phyloP scores from a whole-genome alignment of 2,797 vertebrate species.

The Cephalopachus bancanus region DNA sequence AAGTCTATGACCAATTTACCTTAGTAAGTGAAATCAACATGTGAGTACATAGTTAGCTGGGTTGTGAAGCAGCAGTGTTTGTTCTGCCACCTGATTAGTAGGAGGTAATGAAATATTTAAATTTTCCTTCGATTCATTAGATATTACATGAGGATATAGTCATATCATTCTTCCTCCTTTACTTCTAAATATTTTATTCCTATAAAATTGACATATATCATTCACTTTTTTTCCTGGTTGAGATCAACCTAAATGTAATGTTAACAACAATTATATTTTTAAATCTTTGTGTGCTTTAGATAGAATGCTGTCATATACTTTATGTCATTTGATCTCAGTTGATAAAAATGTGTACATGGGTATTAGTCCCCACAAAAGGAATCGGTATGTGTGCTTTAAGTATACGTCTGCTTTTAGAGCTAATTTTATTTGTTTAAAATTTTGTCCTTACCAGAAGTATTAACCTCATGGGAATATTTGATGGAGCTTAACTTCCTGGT shows the following conservation, averaged over 20 bases:
- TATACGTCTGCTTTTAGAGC: slow-evolving; percentile 63
- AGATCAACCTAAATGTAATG: slow-evolving; percentile 30
- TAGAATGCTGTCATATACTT: slow-evolving; percentile 30
- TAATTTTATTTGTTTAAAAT: slow-evolving; percentile 71
- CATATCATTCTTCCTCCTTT: neutral
- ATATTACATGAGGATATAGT: slow-evolving; percentile 29
- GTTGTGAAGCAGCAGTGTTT: slow-evolving; percentile 83
- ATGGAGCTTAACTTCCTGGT: slow-evolving; percentile 62
- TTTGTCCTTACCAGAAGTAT: slow-evolving; percentile 65
- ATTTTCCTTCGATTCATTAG: slow-evolving; percentile 65
- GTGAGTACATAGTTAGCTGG: slow-evolving; percentile 85
- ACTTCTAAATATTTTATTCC: slow-evolving; percentile 55
- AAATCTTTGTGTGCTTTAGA: slow-evolving; percentile 51
- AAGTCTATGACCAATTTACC: slow-evolving; percentile 99
- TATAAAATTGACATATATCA: slow-evolving; percentile 55
- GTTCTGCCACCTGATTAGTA: slow-evolving; percentile 67
- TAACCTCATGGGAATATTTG: slow-evolving; percentile 62
- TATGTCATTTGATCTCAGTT: slow-evolving; percentile 59
- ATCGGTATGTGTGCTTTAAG: slow-evolving; percentile 57
- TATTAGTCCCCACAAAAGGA: slow-evolving; percentile 62
- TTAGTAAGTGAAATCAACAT: slow-evolving; percentile 94
- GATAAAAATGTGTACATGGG: slow-evolving; percentile 49
- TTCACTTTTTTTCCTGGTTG: slow-evolving; percentile 46
- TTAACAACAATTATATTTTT: slow-evolving; percentile 40
- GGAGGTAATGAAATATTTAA: slow-evolving; percentile 77